Evolutionary conservation across 2,797 vertebrate genomes (phyloP), one percentile per base, ranked within the genome.

Genomic region (Neostethus bicornis): DNA sequence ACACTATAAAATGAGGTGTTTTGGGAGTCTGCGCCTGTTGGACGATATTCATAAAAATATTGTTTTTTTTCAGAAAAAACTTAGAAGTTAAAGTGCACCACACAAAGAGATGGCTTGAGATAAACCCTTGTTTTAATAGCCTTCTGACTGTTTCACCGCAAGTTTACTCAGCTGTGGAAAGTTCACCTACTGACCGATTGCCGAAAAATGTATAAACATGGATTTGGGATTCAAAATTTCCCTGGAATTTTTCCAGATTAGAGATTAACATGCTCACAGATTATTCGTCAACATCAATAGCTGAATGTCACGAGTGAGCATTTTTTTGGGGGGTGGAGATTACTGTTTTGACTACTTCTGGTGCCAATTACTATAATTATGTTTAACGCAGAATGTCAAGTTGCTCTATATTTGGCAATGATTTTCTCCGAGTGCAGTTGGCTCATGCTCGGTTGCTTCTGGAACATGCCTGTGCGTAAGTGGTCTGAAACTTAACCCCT

Each of bases 331-430:
- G n/a, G 48, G 44, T 12, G 44, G 1, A 4, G 56, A 63, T 39
- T 19, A 65, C 50, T 80, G 74, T 84, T 85, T 76, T 80, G 77
- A 83, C 81, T 84, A 9, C 80, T 8, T 66, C 76, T 79, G 48
- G 64, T 73, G 83, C 72, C 84, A 78, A 83, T 87, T 79, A 77
- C 86, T 86, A 53, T 87, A 86, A 90, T 87, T 89, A 87, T 62
- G 73, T 86, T 79, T 64, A 73, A 87, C 73, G 71, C 74, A 73
- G 62, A 83, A 85, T 65, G 83, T 86, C 77, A 89, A 79, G 86
- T 83, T 85, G 77, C 80, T 81, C 79, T 85, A 87, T 85, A 83
- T 87, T 83, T 75, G 81, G 80, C 52, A 51, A 60, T 63, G 58
- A 74, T 85, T 84, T 86, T 81, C 73, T 63, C 29, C 17, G 48